Evolutionary conservation across 2,888 invertebrate species (phyloP).

Genomic region (Eremobia ochroleuca): DNA sequence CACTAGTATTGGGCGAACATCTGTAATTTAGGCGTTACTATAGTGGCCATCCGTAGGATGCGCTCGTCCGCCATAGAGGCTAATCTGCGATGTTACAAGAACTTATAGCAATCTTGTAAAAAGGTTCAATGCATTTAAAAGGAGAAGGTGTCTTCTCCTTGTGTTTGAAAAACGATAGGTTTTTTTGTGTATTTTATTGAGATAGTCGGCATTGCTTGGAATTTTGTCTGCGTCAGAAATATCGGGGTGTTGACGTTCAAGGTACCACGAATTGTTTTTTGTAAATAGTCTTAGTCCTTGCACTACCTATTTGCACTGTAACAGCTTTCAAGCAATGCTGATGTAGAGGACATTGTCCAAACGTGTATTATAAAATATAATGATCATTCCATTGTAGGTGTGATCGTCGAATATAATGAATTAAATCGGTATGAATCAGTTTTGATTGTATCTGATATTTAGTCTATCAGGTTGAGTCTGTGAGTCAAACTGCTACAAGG

Average conservation of each 20-base stretch:
- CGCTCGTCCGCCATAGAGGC: constrained; percentile 58
- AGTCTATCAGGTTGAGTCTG: constrained; percentile 8
- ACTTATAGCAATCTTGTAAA: constrained; percentile 64
- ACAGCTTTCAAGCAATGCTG: constrained; percentile 41
- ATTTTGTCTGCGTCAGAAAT: background rate
- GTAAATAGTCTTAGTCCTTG: constrained; percentile 28
- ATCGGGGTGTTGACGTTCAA: background rate
- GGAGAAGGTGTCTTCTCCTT: constrained; percentile 51
- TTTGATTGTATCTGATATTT: constrained; percentile 16
- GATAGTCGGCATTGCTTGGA: constrained; percentile 46
- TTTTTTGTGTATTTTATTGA: constrained; percentile 50
- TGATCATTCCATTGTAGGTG: constrained; percentile 66
- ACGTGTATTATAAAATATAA: constrained; percentile 31
- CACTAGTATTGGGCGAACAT: constrained; percentile 78
- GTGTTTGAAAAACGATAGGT: constrained; percentile 40
- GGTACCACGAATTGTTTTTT: background rate
- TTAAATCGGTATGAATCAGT: constrained; percentile 16
- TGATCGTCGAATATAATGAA: constrained; percentile 63
- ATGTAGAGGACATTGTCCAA: constrained; percentile 40
- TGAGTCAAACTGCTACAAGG: background rate
- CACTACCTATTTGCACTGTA: constrained; percentile 15
- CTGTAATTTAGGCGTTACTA: constrained; percentile 41
- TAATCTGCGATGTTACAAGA: constrained; percentile 52
- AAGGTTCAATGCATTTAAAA: constrained; percentile 63
- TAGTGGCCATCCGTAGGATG: constrained; percentile 55